Base-by-base conservation (phyloP, 2,888 invertebrate genomes). In the Labia minor region DNA sequence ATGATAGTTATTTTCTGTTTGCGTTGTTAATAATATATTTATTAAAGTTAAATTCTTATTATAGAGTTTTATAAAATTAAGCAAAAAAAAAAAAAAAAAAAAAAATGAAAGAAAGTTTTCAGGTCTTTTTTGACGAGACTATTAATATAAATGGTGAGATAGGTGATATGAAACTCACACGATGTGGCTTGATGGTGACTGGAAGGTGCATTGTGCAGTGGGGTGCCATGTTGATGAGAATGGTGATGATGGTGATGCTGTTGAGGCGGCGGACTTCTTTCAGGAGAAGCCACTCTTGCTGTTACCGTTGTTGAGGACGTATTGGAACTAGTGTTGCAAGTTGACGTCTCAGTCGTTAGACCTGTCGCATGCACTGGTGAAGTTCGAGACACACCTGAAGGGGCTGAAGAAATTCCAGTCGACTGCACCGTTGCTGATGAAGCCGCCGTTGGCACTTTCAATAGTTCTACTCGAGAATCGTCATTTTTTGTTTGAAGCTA, bases 311-410 rank as follows among this genome's bases (percentile, higher is more conserved):
- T 79, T 81, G 26, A 80, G 72, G 72, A 78, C 80, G 64, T 78
- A 75, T 1, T 77, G 80, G 16, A 79, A 77, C 1, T 74, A 78
- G 8, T 78, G 79, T 3, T 79, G 80, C 1, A 80, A 80, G 68
- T 80, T 77, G 71, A 81, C 82, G 1, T 82, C 83, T 61, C 82
- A 83, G 6, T 84, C 83, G 73, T 86, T 86, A 73, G 86, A 86
- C 71, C 82, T 82, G 1, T 49, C 16, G 49, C 49, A 49, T 49
- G 49, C 49, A 49, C 49, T 10, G 49, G 49, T 49, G 49, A 49
- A 49, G 49, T 49, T 49, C 49, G 49, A 49, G 6, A 49, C 49
- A 49, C 49, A 49, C 49, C 49, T 49, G 49, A 49, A 16, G 49
- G 49, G 3, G n/a, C 49, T 49, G 49, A 8, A 16, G 49, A 14